A percentile compares a stretch with the other conserved stretches of the same genome.
Conservation (phyloP, 2,888 invertebrate genomes). For the Piscicola geometra region DNA sequence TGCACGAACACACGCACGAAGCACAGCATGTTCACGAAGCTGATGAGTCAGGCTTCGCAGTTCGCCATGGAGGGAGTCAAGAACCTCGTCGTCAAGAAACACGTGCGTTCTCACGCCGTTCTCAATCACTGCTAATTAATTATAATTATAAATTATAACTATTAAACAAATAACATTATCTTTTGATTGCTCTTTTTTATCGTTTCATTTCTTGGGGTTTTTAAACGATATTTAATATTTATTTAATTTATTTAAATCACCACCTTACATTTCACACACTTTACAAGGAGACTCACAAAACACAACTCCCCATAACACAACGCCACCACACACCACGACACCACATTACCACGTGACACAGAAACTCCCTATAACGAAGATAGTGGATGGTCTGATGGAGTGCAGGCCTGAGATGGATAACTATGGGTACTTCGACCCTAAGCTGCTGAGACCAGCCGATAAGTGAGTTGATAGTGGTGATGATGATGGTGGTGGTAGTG, state of each 20-base stretch:
- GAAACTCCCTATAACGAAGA: constrained; percentile 88
- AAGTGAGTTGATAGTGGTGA: no score
- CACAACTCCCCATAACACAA: no score
- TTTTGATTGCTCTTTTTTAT: neutral
- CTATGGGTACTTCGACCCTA: constrained; percentile 89
- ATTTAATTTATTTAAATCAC: neutral
- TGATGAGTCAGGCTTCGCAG: constrained; percentile 88
- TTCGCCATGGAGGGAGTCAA: constrained; percentile 99
- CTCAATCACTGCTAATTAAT: no score
- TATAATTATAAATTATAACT: neutral
- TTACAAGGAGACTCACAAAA: no score
- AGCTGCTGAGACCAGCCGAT: constrained; percentile 68
- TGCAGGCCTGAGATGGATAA: constrained; percentile 77
- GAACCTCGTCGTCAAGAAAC: constrained; percentile 94
- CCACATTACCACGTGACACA: constrained; percentile 51
- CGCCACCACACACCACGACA: no score
- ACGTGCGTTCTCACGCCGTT: constrained; percentile 60
- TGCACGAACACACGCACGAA: no score
- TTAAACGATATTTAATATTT: neutral
- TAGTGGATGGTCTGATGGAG: constrained; percentile 84
- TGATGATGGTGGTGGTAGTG: neutral
- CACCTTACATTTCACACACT: neutral
- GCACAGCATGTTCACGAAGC: constrained; percentile 88
- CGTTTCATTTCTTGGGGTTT: neutral
- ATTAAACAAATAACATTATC: neutral